Evolutionary conservation across 2,113 vertebrate species (phyloP), one percentile per base, ranked within the genome.

Genomic region (Cynoglossus semilaevis): DNA sequence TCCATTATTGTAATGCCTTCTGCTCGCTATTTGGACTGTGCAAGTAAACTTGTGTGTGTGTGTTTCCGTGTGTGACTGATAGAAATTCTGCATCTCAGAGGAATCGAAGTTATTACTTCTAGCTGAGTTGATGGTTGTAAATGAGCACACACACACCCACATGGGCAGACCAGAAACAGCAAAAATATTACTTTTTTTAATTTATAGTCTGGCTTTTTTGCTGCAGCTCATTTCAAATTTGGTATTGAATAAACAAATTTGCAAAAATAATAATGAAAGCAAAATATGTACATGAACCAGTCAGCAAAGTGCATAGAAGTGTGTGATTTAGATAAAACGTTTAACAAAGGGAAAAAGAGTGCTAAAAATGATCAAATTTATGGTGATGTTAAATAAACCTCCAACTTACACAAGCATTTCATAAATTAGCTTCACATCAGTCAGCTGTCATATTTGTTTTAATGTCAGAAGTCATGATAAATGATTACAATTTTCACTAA

Each of bases 1-100:
- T 82, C 58, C 56, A 82, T 81, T 79, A 85, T 79, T 82, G 55
- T 79, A 73, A 83, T 74, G 36, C 53, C 51, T 55, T 43, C 48
- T 67, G 37, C 74, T 66, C 83, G 36, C 68, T 56, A 51, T 69
- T 62, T n/a, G 12, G 74, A 68, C 69, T 50, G 44, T 51, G 69
- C 50, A 51, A 59, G 64, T 71, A 70, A 72, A 38, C 68, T 36
- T 70, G 37, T 52, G 54, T 60, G 59, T 58, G 43, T 48, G 48
- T 64, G 55, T 45, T 42, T 51, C 18, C 37, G 29, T 53, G 63
- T 58, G 54, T 59, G 69, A 68, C 62, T 65, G 63, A 70, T 74
- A 45, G 51, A 52, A 38, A 67, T 67, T 70, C 57, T 53, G 45
- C 51, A 67, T 66, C 62, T 80, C 59, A 66, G 56, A 69, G 55